Conservation (phyloP, 2,888 invertebrate genomes). For the Ypsolopha scabrella region DNA sequence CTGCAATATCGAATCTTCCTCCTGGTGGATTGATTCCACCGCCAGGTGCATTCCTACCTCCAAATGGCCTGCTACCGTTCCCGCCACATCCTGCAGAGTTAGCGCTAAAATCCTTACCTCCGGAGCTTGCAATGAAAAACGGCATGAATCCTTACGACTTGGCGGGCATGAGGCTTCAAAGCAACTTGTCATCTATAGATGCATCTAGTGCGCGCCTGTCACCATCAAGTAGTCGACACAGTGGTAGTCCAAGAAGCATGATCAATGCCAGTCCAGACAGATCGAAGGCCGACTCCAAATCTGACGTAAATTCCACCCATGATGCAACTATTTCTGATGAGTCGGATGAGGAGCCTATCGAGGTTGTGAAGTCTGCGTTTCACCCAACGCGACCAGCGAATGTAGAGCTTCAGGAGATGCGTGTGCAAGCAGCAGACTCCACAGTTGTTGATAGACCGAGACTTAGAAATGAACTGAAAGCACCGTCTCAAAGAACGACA, state of each 20-base stretch:
- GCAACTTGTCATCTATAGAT: slow-evolving; percentile 55
- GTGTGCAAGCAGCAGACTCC: slow-evolving; percentile 71
- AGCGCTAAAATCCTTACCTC: slow-evolving; percentile 54
- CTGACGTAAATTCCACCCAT: slow-evolving; percentile 74
- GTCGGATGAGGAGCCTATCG: slow-evolving; percentile 79
- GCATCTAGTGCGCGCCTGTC: slow-evolving; percentile 62
- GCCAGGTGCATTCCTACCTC: slow-evolving; percentile 68
- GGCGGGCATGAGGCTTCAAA: slow-evolving; percentile 37
- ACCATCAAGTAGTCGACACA: slow-evolving; percentile 68
- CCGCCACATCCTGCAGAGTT: slow-evolving; percentile 64
- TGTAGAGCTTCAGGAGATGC: slow-evolving; percentile 64
- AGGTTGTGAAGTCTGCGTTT: slow-evolving; percentile 82
- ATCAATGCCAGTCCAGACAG: slow-evolving; percentile 55
- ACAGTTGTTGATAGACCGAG: slow-evolving; percentile 65
- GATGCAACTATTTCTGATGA: slow-evolving; percentile 73
- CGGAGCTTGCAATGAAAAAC: slow-evolving; percentile 62
- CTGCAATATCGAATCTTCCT: slow-evolving; percentile 52
- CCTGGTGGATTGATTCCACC: slow-evolving; percentile 65
- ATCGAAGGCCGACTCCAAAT: slow-evolving; percentile 67
- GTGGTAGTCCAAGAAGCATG: slow-evolving; percentile 61
- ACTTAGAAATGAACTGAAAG: slow-evolving; percentile 69
- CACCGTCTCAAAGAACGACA: slow-evolving; percentile 67
- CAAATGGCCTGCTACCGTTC: slow-evolving; percentile 66
- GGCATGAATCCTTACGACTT: slow-evolving; percentile 71
- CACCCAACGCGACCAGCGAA: slow-evolving; percentile 75